Evolutionary conservation across 1,140 invertebrate genomes (phyloP).

Genomic region (Procambarus virginalis): DNA sequence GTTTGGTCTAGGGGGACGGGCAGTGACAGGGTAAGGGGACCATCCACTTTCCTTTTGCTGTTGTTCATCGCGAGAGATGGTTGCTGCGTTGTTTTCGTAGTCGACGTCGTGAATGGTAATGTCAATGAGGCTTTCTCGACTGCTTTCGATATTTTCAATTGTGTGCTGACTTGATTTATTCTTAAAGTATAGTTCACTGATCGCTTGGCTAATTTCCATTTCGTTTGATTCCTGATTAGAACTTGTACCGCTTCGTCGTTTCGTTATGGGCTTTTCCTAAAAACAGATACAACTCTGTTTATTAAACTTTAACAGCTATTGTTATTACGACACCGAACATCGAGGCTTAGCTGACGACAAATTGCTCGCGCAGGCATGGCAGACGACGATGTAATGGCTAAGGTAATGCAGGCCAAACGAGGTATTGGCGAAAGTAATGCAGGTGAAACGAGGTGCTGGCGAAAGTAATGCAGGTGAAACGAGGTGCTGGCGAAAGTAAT

Average conservation of each 20-base stretch:
- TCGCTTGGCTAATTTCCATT: conserved; percentile 22
- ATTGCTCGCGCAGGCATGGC: background rate
- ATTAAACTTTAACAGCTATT: background rate
- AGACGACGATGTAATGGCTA: too few species aligned
- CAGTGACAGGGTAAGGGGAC: background rate
- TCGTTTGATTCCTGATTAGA: background rate
- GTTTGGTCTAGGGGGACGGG: conserved; percentile 32
- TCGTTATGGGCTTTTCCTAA: conserved; percentile 40
- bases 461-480: background rate
- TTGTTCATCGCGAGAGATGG: background rate
- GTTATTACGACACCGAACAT: conserved; percentile 46
- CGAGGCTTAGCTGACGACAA: conserved; percentile 10
- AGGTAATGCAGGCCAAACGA: background rate
- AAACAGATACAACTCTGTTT: conserved; percentile 16
- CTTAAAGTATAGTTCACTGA: conserved; percentile 45
- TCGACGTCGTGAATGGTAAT: conserved; percentile 1
- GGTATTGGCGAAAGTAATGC: background rate
- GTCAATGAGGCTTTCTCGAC: conserved; percentile 20
- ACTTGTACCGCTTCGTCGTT: conserved; percentile 40
- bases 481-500: background rate
- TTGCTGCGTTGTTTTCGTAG: background rate
- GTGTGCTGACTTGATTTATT: conserved; percentile 30
- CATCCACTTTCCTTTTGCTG: background rate
- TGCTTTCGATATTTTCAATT: conserved; percentile 27
- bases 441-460: background rate